Base-by-base conservation (phyloP, 2,797 vertebrate species). In the Hoplostethus mediterraneus region DNA sequence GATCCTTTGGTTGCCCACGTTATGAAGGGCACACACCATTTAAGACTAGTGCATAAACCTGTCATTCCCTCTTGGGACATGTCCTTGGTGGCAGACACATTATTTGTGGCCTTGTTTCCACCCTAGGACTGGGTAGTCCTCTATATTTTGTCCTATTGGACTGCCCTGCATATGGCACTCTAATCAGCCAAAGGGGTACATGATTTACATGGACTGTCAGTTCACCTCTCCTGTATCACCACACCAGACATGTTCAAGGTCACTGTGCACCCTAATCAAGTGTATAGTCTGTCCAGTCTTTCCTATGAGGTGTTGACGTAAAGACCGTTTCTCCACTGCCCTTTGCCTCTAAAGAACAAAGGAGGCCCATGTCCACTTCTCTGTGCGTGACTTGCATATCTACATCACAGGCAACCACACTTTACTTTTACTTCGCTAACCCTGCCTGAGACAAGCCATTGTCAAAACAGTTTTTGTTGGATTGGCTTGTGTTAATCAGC, bases 141-240 rank as follows among this genome's bases (percentile, higher is more conserved):
- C 38, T 63, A 63, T 82, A 87, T 86, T 85, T 88, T 78, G 74
- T 81, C 71, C 80, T 25, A 66, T 80, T 81, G 8, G 63, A 69
- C 72, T 57, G 4, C 1, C 25, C 12, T 14, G 59, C 72, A 73
- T 81, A 79, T 77, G 79, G 70, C 78, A 90, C 79, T 90, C 83
- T 82, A 92, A 93, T 93, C 89, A 93, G 72, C 81, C 75, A 84
- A 88, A 85, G 84, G 82, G 57, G 4, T 56, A 7, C 1, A 14
- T 89, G 89, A 93, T 92, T 93, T 91, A 90, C 81, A 86, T 90
- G 80, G 79, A 60, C 77, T 87, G 85, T 89, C 89, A 86, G 49
- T 61, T 66, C 79, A 59, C 17, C 33, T 25, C 38, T 75, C 64
- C 67, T 64, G 63, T 67, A 72, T 79, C 67, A 71, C 77, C 49